A percentile compares a stretch with the other conserved stretches of the same genome.
phyloP scores from a whole-genome alignment of 1,140 invertebrate genomes.

The Trichomalopsis sarcophagae region DNA sequence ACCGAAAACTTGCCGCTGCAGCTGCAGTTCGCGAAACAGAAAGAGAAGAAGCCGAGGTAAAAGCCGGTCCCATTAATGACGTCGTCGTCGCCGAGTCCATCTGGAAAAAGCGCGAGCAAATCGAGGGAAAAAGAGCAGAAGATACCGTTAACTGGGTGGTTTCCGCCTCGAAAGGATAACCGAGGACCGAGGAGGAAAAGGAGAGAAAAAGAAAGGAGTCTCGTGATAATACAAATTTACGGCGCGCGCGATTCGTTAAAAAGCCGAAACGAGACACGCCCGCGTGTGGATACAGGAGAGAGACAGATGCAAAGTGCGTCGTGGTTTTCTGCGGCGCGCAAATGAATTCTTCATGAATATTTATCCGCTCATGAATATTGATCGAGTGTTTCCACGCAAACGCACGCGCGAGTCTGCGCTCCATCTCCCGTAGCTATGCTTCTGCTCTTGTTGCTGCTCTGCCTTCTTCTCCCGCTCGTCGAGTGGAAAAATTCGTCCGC shows the following conservation, averaged over 20 bases:
- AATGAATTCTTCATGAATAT: constrained; percentile 61
- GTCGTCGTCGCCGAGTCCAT: constrained; percentile 26
- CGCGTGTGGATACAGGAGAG: neutral
- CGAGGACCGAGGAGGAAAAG: neutral
- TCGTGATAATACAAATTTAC: constrained; percentile 45
- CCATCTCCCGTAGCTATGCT: neutral
- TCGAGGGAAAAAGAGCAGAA: constrained; percentile 5
- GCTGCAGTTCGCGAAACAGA: constrained; percentile 30
- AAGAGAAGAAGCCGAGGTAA: constrained; percentile 19
- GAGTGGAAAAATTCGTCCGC: neutral
- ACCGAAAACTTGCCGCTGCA: neutral
- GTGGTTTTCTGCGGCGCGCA: constrained; percentile 12
- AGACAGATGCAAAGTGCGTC: constrained; percentile 33
- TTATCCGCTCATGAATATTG: constrained; percentile 60
- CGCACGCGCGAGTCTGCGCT: neutral
- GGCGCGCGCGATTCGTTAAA: constrained; percentile 52
- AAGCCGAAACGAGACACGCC: constrained; percentile 45
- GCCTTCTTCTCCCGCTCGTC: neutral
- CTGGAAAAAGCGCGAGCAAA: constrained; percentile 37
- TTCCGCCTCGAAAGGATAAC: constrained; percentile 48
- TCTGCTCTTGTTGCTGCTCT: neutral
- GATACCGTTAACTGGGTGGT: constrained; percentile 59
- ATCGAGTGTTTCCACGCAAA: constrained; percentile 41
- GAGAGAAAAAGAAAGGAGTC: constrained; percentile 38
- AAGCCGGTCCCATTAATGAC: constrained; percentile 44